phyloP scores from a whole-genome alignment of 2,888 invertebrate genomes.

The Cerceris ruficornis region DNA sequence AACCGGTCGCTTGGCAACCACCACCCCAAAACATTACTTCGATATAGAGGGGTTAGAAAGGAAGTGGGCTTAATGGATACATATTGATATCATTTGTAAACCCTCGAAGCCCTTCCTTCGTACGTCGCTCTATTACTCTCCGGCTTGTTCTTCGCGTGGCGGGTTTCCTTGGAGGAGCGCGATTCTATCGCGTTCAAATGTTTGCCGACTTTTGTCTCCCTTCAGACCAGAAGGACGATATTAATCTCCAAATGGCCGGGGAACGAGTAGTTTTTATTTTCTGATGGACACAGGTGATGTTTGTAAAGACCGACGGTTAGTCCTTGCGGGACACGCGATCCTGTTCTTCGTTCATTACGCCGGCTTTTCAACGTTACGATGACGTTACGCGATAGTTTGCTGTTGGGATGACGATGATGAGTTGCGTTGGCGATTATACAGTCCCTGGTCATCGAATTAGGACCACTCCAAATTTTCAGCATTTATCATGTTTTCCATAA shows the following conservation, averaged over 20 bases:
- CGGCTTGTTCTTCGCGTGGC: constrained; percentile 18
- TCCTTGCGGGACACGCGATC: background rate
- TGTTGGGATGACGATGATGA: too few relatives aligned
- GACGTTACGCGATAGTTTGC: too few relatives aligned
- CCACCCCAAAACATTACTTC: constrained; percentile 51
- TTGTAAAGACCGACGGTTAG: background rate
- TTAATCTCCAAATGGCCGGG: constrained; percentile 2
- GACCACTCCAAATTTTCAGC: too few relatives aligned
- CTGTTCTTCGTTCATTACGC: background rate
- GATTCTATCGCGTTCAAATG: constrained; percentile 26
- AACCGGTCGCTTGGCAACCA: constrained; percentile 56
- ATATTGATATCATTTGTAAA: constrained; percentile 77
- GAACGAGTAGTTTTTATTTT: background rate
- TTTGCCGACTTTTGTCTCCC: constrained; percentile 16
- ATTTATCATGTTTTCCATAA: too few relatives aligned
- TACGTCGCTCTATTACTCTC: constrained; percentile 25
- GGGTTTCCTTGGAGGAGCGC: constrained; percentile 13
- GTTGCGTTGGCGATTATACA: too few relatives aligned
- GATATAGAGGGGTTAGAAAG: constrained; percentile 38
- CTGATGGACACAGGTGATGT: background rate
- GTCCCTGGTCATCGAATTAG: too few relatives aligned
- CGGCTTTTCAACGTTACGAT: background rate
- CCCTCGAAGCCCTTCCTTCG: constrained; percentile 45
- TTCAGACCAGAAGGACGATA: background rate
- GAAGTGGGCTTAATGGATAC: constrained; percentile 74